Evolutionary conservation across 2,797 vertebrate genomes (phyloP), one percentile per base, ranked within the genome.

Genomic region (Sarcoramphus papa): DNA sequence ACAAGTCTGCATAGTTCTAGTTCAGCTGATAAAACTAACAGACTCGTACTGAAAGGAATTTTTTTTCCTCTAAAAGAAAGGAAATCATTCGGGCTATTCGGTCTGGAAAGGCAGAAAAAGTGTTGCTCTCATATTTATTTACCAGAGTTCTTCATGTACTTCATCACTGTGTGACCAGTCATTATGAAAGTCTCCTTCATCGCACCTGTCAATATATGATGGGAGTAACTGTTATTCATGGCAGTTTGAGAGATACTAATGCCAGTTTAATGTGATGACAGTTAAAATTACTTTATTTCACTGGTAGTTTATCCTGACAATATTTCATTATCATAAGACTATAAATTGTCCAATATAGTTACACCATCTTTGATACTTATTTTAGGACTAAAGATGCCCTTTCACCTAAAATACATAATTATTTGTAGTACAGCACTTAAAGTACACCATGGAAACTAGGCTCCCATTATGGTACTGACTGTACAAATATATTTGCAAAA

Each of bases 181-280:
- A 99, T 96, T 45, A 98, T 95, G 81, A 99, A 99, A 92, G 99
- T 97, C 72, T 98, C 98, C 15, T 43, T 23, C 98, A 99, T 98
- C 94, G 98, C 98, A 48, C 99, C 98, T 45, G 98, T 98, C 87
- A 99, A 98, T 98, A 99, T 97, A 93, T 98, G 98, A 97, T 98
- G 98, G 78, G 98, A 99, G 94, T 99, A 99, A 59, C 98, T 98
- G 19, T 99, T 98, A 96, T 99, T 99, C 97, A 98, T 98, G 6
- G 98, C 98, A 12, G 99, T 99, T 97, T 99, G 95, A 74, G 69
- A 51, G 62, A 78, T 86, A 94, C 19, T 88, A 94, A 89, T 48
- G 16, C 10, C 25, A 62, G 7, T 28, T 95, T 57, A 68, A 50
- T 22, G 48, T 53, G 50, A 78, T 48, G 9, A 16, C 40, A 85